Evolutionary conservation across 2,113 vertebrate species (phyloP).

Genomic region (Mormyrus iriodes): DNA sequence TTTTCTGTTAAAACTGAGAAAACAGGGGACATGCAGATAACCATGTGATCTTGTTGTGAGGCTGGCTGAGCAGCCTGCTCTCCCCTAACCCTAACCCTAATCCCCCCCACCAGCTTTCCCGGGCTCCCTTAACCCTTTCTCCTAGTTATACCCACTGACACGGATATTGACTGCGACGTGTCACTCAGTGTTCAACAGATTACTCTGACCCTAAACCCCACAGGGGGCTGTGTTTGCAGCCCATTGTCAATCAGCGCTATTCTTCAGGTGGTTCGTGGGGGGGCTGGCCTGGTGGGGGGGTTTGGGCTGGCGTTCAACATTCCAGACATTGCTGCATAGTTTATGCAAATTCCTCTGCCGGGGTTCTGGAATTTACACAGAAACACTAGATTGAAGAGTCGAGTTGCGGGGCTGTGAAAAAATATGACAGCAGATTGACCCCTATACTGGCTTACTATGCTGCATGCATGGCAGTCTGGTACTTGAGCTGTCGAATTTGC

Average conservation of each 20-base stretch:
- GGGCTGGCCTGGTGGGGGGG: background rate
- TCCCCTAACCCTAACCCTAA: background rate
- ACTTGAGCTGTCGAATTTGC: background rate
- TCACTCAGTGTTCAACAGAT: background rate
- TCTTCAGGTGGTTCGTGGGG: constrained; percentile 2
- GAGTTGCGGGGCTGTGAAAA: background rate
- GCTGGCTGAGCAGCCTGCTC: background rate
- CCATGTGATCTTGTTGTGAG: background rate
- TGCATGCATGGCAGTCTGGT: background rate
- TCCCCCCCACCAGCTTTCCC: background rate
- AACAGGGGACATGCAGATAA: background rate
- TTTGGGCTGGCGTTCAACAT: background rate
- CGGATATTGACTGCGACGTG: background rate
- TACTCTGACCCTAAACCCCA: background rate
- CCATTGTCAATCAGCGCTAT: background rate
- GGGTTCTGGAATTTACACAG: background rate
- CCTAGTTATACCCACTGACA: background rate
- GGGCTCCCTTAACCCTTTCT: background rate
- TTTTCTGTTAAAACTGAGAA: background rate
- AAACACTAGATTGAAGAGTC: background rate
- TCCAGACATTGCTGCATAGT: constrained; percentile 21
- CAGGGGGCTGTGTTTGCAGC: background rate
- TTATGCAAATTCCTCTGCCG: background rate
- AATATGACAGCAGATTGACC: background rate
- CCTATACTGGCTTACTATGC: background rate